phyloP scores from a whole-genome alignment of 2,888 invertebrate genomes.

The Acrobasis repandana region DNA sequence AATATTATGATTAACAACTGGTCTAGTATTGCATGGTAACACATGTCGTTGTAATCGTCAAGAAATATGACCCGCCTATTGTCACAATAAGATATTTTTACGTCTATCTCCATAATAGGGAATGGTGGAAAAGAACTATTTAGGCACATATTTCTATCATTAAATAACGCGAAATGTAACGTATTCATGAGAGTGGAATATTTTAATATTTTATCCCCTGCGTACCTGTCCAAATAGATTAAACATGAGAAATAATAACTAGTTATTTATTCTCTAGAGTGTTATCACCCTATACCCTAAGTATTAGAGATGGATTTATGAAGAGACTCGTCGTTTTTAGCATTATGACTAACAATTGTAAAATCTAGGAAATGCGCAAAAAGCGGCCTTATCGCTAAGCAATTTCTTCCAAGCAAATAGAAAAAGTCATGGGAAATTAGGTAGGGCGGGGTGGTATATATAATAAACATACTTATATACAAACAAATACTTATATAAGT shows the following conservation, averaged over 20 bases:
- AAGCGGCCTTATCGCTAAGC: too few relatives aligned
- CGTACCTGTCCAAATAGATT: slow-evolving; percentile 10
- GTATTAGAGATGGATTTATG: background rate
- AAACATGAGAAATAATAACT: background rate
- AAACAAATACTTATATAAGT: too few relatives aligned
- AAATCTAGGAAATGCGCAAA: too few relatives aligned
- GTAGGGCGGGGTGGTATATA: too few relatives aligned
- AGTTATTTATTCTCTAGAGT: background rate
- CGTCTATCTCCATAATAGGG: slow-evolving; percentile 10
- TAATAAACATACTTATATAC: too few relatives aligned
- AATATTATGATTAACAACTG: background rate
- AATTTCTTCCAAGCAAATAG: too few relatives aligned
- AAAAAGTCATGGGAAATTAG: too few relatives aligned
- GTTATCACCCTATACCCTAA: too few relatives aligned
- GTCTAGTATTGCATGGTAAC: background rate
- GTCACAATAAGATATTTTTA: slow-evolving; percentile 16
- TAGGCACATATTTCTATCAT: background rate
- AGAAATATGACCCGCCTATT: slow-evolving; percentile 1
- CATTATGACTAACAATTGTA: too few relatives aligned
- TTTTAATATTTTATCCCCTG: slow-evolving; percentile 8
- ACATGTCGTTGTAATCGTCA: slow-evolving; percentile 9
- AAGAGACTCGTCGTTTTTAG: too few relatives aligned
- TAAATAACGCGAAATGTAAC: slow-evolving; percentile 12
- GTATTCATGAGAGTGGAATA: slow-evolving; percentile 8
- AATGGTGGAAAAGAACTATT: background rate